Base-by-base conservation (phyloP, 1,140 invertebrate genomes). In the Calliopsis andreniformis region DNA sequence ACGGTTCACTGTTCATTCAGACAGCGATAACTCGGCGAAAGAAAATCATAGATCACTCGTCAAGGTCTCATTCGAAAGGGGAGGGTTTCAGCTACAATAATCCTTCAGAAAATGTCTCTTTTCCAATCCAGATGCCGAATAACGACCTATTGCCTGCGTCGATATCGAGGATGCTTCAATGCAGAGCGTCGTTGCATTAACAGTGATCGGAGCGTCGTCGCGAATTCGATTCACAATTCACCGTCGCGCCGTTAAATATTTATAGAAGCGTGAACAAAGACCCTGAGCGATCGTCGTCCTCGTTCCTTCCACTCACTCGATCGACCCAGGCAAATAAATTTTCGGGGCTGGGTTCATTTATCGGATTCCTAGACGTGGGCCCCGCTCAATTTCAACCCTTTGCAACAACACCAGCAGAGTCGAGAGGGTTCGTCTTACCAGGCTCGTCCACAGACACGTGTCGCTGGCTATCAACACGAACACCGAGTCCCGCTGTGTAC, bases 381-480 rank as follows among this genome's bases (percentile, higher is more conserved):
- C 47, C 63, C 51, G 30, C 58, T 39, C 59, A 72, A 83, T 79
- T 83, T 71, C 80, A 83, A 83, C 82, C 82, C 77, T 83, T 83
- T 71, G 35, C 43, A 45, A 78, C 58, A 68, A 72, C 61, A 55
- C 49, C 30, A 35, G 23, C 55, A 16, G 23, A 32, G 3, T 20
- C 14, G 12, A 25, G 53, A 25, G 53, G 53, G 45, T 62, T 49
- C 70, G 70, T 79, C 76, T 83, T 79, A 72, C 67, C 79, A 10
- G 25, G 61, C 28, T 55, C 59, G 23, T 30, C 35, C 30, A 32
- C 14, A 53, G 14, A 42, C 49, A 43, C 56, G 39, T 55, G n/a
- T 82, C 53, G 6, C 28, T 51, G 20, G 18, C 61, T 43, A 25
- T 35, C 30, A 39, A 45, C 45, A 42, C 67, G 47, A 30, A 32